A percentile compares a stretch with the other conserved stretches of the same genome.
Conservation (phyloP, 2,113 vertebrate genomes). For the Polypterus senegalus region DNA sequence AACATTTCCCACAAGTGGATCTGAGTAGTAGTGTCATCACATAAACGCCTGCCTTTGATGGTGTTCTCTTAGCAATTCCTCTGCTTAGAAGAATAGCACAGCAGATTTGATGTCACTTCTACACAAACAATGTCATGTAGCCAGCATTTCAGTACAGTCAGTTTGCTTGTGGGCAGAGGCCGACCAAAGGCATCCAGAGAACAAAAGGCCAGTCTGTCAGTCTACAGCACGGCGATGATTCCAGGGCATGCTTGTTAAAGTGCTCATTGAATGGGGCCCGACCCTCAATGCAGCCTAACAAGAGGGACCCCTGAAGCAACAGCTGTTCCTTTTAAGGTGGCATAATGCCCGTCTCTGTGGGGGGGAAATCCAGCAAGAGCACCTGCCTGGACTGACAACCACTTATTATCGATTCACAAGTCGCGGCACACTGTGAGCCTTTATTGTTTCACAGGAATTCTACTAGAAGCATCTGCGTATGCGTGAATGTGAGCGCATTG, state of each 20-base stretch:
- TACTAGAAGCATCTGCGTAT: no score
- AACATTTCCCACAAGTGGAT: no score
- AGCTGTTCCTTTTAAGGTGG: conserved; percentile 54
- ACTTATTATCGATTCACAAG: no score
- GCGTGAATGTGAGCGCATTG: no score
- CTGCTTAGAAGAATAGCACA: no score
- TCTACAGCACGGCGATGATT: conserved; percentile 9
- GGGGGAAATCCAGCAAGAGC: conserved; percentile 32
- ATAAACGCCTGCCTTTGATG: no score
- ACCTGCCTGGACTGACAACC: conserved; percentile 41
- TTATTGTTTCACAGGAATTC: no score
- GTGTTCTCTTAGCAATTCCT: no score
- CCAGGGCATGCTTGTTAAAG: conserved; percentile 23
- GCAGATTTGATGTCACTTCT: background rate
- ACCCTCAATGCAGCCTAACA: conserved; percentile 35
- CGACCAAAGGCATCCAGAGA: conserved; percentile 23
- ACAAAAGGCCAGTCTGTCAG: conserved; percentile 26
- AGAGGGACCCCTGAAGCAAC: conserved; percentile 37
- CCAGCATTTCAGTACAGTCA: conserved; percentile 12
- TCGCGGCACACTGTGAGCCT: no score
- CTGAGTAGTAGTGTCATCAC: no score
- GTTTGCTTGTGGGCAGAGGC: conserved; percentile 1
- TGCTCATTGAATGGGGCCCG: conserved; percentile 23
- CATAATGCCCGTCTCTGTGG: conserved; percentile 49
- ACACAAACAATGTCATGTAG: conserved; percentile 12